A percentile compares a stretch with the other conserved stretches of the same genome.
Evolutionary conservation across 2,888 invertebrate species (phyloP).

Genomic region (Glyphotaelius pellucidus): DNA sequence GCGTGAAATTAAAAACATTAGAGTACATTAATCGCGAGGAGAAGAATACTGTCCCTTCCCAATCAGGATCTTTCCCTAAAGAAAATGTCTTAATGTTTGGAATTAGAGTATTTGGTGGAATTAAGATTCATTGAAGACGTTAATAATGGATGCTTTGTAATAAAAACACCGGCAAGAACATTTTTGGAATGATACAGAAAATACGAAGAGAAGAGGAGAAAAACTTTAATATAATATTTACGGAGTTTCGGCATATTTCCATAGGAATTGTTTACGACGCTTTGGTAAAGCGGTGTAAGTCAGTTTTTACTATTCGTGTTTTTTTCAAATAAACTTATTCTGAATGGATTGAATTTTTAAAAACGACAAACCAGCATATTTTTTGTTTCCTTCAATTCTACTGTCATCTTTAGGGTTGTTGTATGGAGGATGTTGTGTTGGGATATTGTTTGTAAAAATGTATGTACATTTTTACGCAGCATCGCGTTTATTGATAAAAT

Average conservation of each 20-base stretch:
- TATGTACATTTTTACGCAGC: too few species aligned
- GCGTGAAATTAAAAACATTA: too few species aligned
- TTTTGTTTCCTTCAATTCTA: too few species aligned
- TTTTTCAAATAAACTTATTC: background rate
- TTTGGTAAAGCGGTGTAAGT: background rate
- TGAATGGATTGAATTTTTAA: too few species aligned
- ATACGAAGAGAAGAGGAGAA: background rate
- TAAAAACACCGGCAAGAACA: background rate
- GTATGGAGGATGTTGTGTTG: too few species aligned
- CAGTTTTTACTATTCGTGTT: background rate
- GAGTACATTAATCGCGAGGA: too few species aligned
- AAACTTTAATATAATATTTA: conserved; percentile 2
- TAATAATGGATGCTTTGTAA: background rate
- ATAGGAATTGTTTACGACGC: background rate
- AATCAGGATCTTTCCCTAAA: background rate
- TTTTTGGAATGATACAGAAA: background rate
- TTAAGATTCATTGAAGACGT: background rate
- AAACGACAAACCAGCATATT: too few species aligned
- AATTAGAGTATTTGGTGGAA: background rate
- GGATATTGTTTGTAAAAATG: too few species aligned
- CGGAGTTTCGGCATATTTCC: background rate
- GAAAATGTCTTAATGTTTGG: background rate
- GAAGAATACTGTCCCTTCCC: too few species aligned
- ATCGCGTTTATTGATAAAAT: too few species aligned
- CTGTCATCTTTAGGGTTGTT: too few species aligned